Conservation (phyloP, 1,140 invertebrate genomes). For the Ditylenchus dipsaci region DNA sequence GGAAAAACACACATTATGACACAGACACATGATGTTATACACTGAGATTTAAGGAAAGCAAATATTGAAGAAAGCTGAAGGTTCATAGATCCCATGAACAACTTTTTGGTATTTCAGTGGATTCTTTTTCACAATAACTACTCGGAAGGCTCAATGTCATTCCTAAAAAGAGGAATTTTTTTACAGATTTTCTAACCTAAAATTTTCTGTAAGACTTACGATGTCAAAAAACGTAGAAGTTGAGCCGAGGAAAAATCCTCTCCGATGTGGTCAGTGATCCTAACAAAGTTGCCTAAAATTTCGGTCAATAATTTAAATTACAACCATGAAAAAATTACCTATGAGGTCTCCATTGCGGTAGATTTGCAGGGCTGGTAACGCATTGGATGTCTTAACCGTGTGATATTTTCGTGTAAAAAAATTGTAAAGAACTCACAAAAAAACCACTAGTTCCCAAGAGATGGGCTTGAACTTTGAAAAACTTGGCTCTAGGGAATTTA, state of each 20-base stretch:
- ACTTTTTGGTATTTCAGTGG: too few relatives aligned
- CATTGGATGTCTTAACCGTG: slow-evolving; percentile 67
- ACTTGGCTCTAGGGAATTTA: slow-evolving; percentile 13
- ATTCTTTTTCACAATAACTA: too few relatives aligned
- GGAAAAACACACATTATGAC: too few relatives aligned
- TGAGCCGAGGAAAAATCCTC: slow-evolving; percentile 76
- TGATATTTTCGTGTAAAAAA: slow-evolving; percentile 18
- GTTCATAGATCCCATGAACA: too few relatives aligned
- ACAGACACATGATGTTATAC: too few relatives aligned
- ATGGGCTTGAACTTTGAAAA: slow-evolving; percentile 40
- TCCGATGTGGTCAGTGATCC: slow-evolving; percentile 77
- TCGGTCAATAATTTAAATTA: too few relatives aligned
- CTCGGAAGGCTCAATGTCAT: slow-evolving; percentile 11
- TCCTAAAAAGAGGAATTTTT: slow-evolving; percentile 5
- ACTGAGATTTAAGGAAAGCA: too few relatives aligned
- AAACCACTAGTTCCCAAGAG: slow-evolving; percentile 27
- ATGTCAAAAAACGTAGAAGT: slow-evolving; percentile 15
- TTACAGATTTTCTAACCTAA: too few relatives aligned
- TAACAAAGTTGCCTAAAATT: slow-evolving; percentile 79
- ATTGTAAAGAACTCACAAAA: slow-evolving; percentile 39
- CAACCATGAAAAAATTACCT: slow-evolving; percentile 81
- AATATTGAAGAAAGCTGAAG: too few relatives aligned
- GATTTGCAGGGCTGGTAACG: slow-evolving; percentile 82
- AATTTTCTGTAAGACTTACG: slow-evolving; percentile 25
- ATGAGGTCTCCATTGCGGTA: slow-evolving; percentile 84